Evolutionary conservation across 2,888 invertebrate species (phyloP).

Genomic region (Pseudolycoriella hygida): DNA sequence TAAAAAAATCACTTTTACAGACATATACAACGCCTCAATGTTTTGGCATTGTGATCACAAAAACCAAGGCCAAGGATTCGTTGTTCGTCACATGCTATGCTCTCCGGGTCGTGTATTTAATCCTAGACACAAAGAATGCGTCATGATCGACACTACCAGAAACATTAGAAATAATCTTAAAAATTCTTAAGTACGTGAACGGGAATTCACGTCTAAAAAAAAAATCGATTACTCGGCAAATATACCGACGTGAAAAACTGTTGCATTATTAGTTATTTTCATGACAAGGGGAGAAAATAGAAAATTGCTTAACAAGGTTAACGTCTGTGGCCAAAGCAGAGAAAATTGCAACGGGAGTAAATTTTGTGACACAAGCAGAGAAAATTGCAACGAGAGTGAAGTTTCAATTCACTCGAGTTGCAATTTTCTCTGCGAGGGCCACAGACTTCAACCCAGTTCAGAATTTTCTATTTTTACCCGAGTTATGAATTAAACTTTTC

Average conservation of each 20-base stretch:
- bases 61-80: conserved; percentile 10
- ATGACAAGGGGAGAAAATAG: no score
- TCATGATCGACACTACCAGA: conserved; percentile 10
- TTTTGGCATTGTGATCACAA: conserved; percentile 15
- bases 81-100: conserved; percentile 13
- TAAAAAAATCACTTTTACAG: conserved; percentile 7
- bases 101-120: conserved; percentile 11
- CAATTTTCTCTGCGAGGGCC: no score
- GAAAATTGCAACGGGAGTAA: no score
- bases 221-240: not conserved
- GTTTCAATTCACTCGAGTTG: no score
- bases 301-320: no score
- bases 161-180: not conserved
- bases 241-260: not conserved
- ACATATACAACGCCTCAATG: conserved; percentile 9
- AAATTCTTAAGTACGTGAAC: not conserved
- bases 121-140: conserved; percentile 10
- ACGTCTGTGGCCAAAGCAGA: no score
- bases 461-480: no score
- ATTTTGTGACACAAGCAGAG: no score
- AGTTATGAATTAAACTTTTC: no score
- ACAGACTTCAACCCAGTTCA: no score
- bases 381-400: no score
- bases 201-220: not conserved
- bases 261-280: no score